Conservation (phyloP, 2,888 invertebrate genomes). For the Drosophila ochracea region DNA sequence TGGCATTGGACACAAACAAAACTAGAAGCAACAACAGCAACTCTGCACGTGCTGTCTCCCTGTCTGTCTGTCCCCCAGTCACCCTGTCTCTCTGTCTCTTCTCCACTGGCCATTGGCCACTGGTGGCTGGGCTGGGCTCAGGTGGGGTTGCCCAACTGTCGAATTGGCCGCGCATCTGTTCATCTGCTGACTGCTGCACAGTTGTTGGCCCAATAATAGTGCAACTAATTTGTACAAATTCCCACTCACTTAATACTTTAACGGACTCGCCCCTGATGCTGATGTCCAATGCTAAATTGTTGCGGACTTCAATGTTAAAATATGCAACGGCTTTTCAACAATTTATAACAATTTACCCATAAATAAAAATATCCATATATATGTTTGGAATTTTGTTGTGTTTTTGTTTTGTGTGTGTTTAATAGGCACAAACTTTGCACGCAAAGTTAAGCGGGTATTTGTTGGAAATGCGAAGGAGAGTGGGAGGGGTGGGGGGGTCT, state of each 20-base stretch:
- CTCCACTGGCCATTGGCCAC: not conserved
- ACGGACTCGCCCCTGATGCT: constrained; percentile 22
- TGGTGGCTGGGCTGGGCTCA: not conserved
- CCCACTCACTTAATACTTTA: constrained; percentile 47
- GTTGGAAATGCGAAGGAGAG: not conserved
- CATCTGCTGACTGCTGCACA: not conserved
- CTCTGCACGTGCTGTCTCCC: not conserved
- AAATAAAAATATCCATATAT: constrained; percentile 11
- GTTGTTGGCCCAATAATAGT: constrained; percentile 22
- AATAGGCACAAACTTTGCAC: constrained; percentile 28
- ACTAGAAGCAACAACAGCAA: not conserved
- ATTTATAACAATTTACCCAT: constrained; percentile 27
- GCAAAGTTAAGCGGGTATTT: constrained; percentile 19
- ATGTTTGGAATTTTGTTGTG: constrained; percentile 1
- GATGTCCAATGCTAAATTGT: constrained; percentile 29
- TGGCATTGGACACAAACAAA: constrained; percentile 4
- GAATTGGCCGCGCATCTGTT: not conserved
- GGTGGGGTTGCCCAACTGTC: not conserved
- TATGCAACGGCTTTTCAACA: constrained; percentile 27
- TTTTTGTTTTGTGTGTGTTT: constrained; percentile 18
- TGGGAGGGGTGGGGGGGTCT: not conserved
- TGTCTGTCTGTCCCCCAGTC: not conserved
- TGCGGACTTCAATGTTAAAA: constrained; percentile 12
- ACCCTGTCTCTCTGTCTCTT: not conserved
- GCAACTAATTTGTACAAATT: constrained; percentile 46